Evolutionary conservation across 1,140 invertebrate species (phyloP).

Genomic region (Venustaconcha ellipsiformis): DNA sequence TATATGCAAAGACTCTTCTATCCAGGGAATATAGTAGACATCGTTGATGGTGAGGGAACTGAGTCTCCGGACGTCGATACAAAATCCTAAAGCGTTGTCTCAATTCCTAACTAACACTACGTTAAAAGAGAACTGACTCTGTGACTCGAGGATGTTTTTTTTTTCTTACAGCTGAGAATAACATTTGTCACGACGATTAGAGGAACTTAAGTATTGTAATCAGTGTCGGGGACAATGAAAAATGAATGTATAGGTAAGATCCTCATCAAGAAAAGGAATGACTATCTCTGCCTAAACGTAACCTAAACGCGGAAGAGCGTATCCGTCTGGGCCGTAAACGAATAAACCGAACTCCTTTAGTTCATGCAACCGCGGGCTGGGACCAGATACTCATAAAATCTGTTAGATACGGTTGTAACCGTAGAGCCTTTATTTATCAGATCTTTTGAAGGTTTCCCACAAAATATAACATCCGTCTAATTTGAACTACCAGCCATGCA

Average conservation of each 20-base stretch:
- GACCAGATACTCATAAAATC: neutral
- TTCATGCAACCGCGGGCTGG: slow-evolving; percentile 8
- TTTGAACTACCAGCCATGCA: neutral
- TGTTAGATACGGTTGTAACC: slow-evolving; percentile 12
- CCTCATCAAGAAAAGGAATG: neutral
- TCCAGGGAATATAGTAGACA: slow-evolving; percentile 71
- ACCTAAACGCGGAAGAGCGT: neutral
- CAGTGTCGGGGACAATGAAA: slow-evolving; percentile 17
- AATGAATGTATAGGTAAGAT: neutral
- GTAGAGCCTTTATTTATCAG: slow-evolving; percentile 10
- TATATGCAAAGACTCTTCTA: slow-evolving; percentile 69
- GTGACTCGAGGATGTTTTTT: neutral
- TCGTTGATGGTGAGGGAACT: slow-evolving; percentile 68
- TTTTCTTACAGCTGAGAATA: neutral
- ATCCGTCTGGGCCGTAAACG: neutral
- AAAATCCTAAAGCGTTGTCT: neutral
- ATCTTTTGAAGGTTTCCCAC: neutral
- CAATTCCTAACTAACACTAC: neutral
- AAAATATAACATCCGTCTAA: neutral
- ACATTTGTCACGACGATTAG: slow-evolving; percentile 16
- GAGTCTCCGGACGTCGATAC: slow-evolving; percentile 33
- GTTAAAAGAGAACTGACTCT: slow-evolving; percentile 4
- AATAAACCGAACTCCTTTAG: slow-evolving; percentile 9
- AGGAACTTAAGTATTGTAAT: slow-evolving; percentile 3
- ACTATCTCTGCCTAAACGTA: slow-evolving; percentile 6